Evolutionary conservation across 2,888 invertebrate species (phyloP).

Genomic region (Ophonus ardosiacus): DNA sequence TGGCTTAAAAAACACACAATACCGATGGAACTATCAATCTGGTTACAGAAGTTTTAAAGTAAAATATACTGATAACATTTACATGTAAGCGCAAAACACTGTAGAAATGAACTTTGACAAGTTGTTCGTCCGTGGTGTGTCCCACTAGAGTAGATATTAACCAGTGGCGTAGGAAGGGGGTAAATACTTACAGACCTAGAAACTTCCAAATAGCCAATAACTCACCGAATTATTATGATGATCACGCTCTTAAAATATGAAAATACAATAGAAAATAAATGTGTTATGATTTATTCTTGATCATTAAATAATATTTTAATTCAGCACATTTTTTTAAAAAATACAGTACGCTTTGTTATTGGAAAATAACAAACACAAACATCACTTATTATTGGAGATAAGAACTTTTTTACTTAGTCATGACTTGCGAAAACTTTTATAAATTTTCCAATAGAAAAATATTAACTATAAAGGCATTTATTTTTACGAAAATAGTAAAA

Average conservation of each 20-base stretch:
- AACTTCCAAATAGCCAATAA: not conserved
- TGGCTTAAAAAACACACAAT: not conserved
- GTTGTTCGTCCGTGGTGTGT: not conserved
- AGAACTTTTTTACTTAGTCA: not conserved
- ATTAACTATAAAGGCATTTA: constrained; percentile 41
- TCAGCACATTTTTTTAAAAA: not conserved
- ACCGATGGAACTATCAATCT: not conserved
- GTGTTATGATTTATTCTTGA: not conserved
- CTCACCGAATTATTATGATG: not conserved
- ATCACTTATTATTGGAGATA: not conserved
- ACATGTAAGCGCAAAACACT: not conserved
- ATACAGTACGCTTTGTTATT: constrained; percentile 8
- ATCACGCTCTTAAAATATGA: not conserved
- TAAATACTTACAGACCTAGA: not conserved
- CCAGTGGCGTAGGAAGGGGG: constrained; percentile 22
- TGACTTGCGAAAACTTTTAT: constrained; percentile 37
- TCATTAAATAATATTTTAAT: not conserved
- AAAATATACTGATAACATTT: not conserved
- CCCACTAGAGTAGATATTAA: not conserved
- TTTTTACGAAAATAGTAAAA: constrained; percentile 44
- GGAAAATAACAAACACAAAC: not conserved
- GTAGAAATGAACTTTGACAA: constrained; percentile 17
- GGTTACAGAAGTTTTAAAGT: not conserved
- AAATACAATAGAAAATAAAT: not conserved
- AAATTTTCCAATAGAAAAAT: constrained; percentile 7